Evolutionary conservation across 2,888 invertebrate genomes (phyloP).

Genomic region (Gortyna flavago): DNA sequence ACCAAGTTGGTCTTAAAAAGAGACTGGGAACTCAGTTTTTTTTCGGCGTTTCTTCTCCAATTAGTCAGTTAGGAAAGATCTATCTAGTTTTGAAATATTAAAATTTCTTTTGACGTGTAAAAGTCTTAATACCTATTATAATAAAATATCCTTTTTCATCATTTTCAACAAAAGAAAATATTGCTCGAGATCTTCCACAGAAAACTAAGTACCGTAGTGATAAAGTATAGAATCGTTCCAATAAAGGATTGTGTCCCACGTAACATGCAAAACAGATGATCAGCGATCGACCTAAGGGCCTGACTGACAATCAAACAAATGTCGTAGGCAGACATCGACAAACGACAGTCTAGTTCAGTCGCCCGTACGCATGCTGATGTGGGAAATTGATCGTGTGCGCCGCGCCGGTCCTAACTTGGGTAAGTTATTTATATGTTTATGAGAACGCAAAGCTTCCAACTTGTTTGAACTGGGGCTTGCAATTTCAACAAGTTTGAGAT

Average conservation of each 20-base stretch:
- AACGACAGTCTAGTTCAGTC: constrained; percentile 25
- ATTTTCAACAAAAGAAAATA: not conserved
- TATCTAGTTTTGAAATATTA: no score
- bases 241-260: constrained; percentile 10
- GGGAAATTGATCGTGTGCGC: constrained; percentile 43
- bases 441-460: constrained; percentile 16
- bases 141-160: not conserved
- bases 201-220: constrained; percentile 6
- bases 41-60: not conserved
- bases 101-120: not conserved
- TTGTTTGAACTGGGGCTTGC: constrained; percentile 10
- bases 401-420: constrained; percentile 39
- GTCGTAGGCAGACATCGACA: constrained; percentile 25
- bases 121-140: no score
- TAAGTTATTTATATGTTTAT: constrained; percentile 49
- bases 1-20: not conserved
- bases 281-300: constrained; percentile 17
- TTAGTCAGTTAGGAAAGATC: not conserved
- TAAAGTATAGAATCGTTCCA: constrained; percentile 10
- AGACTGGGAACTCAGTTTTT: not conserved
- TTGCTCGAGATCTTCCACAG: not conserved
- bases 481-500: constrained; percentile 20
- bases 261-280: constrained; percentile 36
- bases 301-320: constrained; percentile 37
- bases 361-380: not conserved